Percentiles rank a stretch among this genome's conserved stretches.
Evolutionary conservation across 2,113 vertebrate species (phyloP).

Genomic region (Bos indicus): DNA sequence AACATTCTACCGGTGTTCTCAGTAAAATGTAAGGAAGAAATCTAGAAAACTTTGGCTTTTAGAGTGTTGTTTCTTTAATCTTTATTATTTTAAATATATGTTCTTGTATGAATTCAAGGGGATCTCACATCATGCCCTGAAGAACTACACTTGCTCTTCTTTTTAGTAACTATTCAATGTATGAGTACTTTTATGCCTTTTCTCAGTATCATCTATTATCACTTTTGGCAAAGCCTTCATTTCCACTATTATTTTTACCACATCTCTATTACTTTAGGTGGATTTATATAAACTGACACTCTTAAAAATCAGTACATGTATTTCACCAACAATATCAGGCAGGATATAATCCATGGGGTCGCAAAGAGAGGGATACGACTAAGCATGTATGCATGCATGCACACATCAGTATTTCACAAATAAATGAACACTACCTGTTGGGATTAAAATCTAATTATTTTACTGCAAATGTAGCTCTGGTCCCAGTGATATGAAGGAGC

Average conservation of each 20-base stretch:
- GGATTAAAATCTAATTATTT: not conserved
- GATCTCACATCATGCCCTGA: not conserved
- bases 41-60: not conserved
- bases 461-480: not conserved
- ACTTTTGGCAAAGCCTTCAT: not conserved
- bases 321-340: not conserved
- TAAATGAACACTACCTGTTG: not conserved
- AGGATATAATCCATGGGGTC: not conserved
- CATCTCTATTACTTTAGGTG: not conserved
- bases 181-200: not conserved
- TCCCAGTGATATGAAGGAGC: not conserved
- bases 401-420: not conserved
- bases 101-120: not conserved
- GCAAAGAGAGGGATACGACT: not conserved
- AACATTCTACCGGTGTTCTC: not conserved
- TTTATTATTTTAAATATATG: constrained; percentile 10
- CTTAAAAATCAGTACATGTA: not conserved
- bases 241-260: not conserved
- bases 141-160: not conserved
- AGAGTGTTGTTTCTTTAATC: not conserved
- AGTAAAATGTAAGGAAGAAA: not conserved
- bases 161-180: not conserved
- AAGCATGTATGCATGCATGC: not conserved
- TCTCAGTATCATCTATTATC: not conserved
- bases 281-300: not conserved